Evolutionary conservation across 2,888 invertebrate species (phyloP), one percentile per base, ranked within the genome.

Genomic region (Pardosa pseudoannulata): DNA sequence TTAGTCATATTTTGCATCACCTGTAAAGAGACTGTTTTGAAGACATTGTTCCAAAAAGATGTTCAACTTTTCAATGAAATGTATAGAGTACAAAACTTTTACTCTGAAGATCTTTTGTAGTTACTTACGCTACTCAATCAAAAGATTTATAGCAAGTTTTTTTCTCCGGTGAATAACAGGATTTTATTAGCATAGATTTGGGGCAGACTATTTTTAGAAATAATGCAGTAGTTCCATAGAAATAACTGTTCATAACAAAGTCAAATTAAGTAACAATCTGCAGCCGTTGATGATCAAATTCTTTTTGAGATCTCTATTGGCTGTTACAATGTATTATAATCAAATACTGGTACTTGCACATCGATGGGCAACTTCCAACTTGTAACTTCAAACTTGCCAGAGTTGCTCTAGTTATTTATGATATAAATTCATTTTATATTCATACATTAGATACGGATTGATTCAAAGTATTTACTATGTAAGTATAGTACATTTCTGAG

Each of bases 1-100:
- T 76, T 79, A 85, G 78, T 85, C 72, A 41, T 67, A 85, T 78
- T 85, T 85, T 85, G 83, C 83, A 85, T 85, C 83, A 85, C 83
- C 78, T 85, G 83, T 85, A 85, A 85, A 36, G 32, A 28, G 36
- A 27, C 27, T 41, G 31, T 31, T 31, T 16, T n/a, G 28, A 46
- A 75, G 72, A 73, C 65, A 67, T 76, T 78, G 83, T 78, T 65
- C 36, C 56, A 50, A 65, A 73, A 79, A 72, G 72, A 28, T 72
- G 79, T 64, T 39, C 70, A 29, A 46, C 41, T 62, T 65, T 80
- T 41, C 32, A 65, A 62, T 31, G 75, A 68, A 36, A 68, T 46
- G 46, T 65, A 73, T 73, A 80, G 74, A 74, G 73, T 73, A 83
- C 75, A 78, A 83, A 83, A 72, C 83, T 83, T 72, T 83, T 65